Base-by-base conservation (phyloP, 2,797 vertebrate species). In the Echeneis naucrates region DNA sequence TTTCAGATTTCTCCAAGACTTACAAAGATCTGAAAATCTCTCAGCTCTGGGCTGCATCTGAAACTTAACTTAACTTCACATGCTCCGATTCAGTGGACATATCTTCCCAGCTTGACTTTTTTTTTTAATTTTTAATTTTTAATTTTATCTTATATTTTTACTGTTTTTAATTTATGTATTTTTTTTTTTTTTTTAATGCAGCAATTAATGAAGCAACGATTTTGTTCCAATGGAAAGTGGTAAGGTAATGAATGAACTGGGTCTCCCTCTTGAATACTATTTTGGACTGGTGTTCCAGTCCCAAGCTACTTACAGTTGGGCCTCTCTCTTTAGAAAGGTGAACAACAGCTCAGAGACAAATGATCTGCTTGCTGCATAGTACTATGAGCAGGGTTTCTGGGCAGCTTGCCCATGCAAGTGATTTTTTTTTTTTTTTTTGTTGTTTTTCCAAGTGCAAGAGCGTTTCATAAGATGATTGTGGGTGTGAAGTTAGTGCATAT, bases 301-400 rank as follows among this genome's bases (percentile, higher is more conserved):
- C 62, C 59, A 67, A 54, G 61, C 68, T 78, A 17, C 80, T 80
- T 76, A 30, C 33, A 77, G 52, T 59, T 59, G 61, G 75, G 75
- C 72, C 71, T 78, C 73, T 78, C 69, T 59, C 47, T 79, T 52
- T 72, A 47, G 53, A 56, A 64, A 83, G 76, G 38, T 59, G 78
- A 81, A 87, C 69, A 83, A 85, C 75, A 76, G 75, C 75, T 72
- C 45, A 60, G 62, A 86, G 81, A 83, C 77, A 84, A 87, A 89
- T 86, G 60, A 80, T 81, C 78, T 60, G 19, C 71, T 80, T 12
- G 23, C 72, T 74, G 42, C 30, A 57, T 67, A 71, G 45, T 66
- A 67, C 68, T 75, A 40, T 37, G 21, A 84, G 60, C 75, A 79
- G 81, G 45, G 40, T 55, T 78, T 75, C 70, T 58, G 74, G 74